Conservation (phyloP, 1,140 invertebrate genomes). For the Pemphigus obesinymphae region DNA sequence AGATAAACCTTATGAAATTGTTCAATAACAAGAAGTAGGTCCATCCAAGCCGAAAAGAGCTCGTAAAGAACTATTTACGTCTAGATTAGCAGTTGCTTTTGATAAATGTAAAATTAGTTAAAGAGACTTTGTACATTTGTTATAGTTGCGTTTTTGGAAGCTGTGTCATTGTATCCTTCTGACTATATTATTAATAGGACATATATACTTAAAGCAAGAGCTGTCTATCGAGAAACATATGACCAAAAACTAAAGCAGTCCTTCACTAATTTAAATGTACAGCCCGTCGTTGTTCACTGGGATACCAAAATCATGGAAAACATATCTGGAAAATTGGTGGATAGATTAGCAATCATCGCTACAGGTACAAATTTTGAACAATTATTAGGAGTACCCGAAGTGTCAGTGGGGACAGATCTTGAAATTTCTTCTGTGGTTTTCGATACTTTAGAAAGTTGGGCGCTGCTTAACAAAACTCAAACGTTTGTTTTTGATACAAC, state of each 20-base stretch:
- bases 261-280: slow-evolving; percentile 42
- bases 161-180: no score
- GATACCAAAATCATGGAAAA: slow-evolving; percentile 45
- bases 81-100: no score
- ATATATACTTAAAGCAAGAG: no score
- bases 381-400: slow-evolving; percentile 23
- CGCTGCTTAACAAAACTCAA: background rate
- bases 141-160: no score
- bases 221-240: slow-evolving; percentile 36
- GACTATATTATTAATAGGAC: no score
- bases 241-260: slow-evolving; percentile 41
- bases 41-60: slow-evolving; percentile 39
- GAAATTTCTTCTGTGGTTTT: background rate
- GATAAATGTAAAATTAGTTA: no score
- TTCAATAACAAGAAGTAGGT: slow-evolving; percentile 29
- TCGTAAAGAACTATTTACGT: slow-evolving; percentile 22
- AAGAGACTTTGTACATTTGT: no score
- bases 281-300: slow-evolving; percentile 41
- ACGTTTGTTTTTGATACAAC: slow-evolving; percentile 49
- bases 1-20: background rate
- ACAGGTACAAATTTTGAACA: slow-evolving; percentile 22
- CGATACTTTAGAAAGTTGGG: no score
- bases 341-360: slow-evolving; percentile 23
- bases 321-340: slow-evolving; percentile 23
- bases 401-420: background rate